phyloP scores from a whole-genome alignment of 2,113 vertebrate genomes.

The Otolemur garnettii region DNA sequence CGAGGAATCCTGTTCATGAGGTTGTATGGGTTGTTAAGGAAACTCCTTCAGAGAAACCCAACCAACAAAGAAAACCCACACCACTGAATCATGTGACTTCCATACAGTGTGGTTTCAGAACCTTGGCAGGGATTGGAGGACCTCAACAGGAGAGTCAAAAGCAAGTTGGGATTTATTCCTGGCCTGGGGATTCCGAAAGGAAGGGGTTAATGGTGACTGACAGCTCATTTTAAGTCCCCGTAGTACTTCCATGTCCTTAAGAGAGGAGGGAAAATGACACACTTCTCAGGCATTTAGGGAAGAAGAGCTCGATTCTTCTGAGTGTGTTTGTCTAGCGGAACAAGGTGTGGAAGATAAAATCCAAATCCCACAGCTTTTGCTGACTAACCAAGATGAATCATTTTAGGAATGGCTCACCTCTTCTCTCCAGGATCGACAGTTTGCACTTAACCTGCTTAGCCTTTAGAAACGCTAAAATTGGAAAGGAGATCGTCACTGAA shows the following conservation, averaged over 20 bases:
- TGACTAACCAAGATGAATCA: background rate
- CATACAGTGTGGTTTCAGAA: conserved; percentile 14
- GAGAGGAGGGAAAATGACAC: conserved; percentile 59
- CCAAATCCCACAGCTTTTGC: background rate
- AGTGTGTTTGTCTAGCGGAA: background rate
- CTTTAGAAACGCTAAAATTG: conserved; percentile 43
- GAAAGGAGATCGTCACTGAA: conserved; percentile 61
- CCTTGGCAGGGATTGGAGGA: conserved; percentile 28
- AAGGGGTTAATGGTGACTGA: background rate
- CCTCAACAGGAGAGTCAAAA: background rate
- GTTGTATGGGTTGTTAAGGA: background rate
- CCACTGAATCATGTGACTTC: background rate
- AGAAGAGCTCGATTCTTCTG: background rate
- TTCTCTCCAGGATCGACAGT: conserved; percentile 45
- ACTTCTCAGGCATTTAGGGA: conserved; percentile 61
- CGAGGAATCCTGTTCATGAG: background rate
- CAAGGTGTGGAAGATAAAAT: conserved; percentile 42
- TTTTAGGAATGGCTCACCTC: conserved; percentile 41
- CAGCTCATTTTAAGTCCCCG: conserved; percentile 53
- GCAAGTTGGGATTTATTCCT: background rate
- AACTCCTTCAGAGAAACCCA: background rate
- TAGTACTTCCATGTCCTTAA: conserved; percentile 42
- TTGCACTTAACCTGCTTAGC: background rate
- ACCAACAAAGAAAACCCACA: background rate
- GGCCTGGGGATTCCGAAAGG: conserved; percentile 26